Base-by-base conservation (phyloP, 2,888 invertebrate genomes). In the Leptinotarsa haldemani region DNA sequence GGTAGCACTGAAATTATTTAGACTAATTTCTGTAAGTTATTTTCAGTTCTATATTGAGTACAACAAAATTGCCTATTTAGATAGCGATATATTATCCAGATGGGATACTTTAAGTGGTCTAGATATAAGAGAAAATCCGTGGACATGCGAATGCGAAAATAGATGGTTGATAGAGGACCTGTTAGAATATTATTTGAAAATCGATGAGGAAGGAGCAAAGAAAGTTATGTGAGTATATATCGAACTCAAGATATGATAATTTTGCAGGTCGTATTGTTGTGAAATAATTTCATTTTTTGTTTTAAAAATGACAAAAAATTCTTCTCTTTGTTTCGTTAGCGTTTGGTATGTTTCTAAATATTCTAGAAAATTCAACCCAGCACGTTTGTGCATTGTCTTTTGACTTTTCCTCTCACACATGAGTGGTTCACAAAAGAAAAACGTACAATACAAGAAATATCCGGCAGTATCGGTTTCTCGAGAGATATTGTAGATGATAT, bases 111-210 rank as follows among this genome's bases (percentile, higher is more conserved):
- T 96, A 18, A 88, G 90, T 46, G 88, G 89, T 67, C 85, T 96
- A 67, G 92, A 94, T 78, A 89, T 96, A 12, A 90, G 90, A 50
- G 90, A 90, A 81, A 96, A 96, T 85, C 92, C 93, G 0, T 96
- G 91, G 92, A 88, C 90, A 40, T 96, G 96, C 83, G 94, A 95
- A 84, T 94, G 94, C 82, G 90, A 92, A 75, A 95, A 95, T 74
- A 92, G 94, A 82, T 94, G 94, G 92, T 90, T 96, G 87, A 91
- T 95, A 18, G 90, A 92, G 48, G 87, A 89, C n/a, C 85, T 95
- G 65, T 90, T 92, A 63, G 89, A 90, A 0, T 84, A 89, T 20
- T 89, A 93, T 1, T 87, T 90, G 3, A 84, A 84, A 20, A 87
- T 87, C 53, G 86, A 87, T 0, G 84, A 85, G 0, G 88, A 88